Conservation (phyloP, 1,140 invertebrate genomes). For the Ceratitis capitata region DNA sequence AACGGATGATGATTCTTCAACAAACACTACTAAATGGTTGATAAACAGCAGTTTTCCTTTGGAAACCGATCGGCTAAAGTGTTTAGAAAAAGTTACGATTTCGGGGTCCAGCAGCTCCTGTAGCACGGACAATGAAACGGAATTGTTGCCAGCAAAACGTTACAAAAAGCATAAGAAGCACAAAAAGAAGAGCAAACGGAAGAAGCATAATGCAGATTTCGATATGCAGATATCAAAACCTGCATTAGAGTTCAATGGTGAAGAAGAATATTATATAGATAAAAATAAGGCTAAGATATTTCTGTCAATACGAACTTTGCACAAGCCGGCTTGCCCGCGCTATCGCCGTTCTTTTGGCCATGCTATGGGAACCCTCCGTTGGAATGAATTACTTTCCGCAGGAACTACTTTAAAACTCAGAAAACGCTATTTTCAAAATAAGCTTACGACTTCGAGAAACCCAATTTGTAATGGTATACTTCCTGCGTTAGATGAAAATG, state of each 20-base stretch:
- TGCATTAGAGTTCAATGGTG: constrained; percentile 57
- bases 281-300: constrained; percentile 65
- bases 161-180: constrained; percentile 14
- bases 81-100: not conserved
- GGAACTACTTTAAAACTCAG: not conserved
- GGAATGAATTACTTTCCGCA: not conserved
- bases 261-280: constrained; percentile 69
- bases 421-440: not conserved
- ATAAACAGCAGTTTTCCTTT: not conserved
- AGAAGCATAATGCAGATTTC: not conserved
- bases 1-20: not conserved
- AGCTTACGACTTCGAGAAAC: not conserved
- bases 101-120: not conserved
- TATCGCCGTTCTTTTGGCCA: constrained; percentile 44
- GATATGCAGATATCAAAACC: not conserved
- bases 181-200: not conserved
- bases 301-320: constrained; percentile 66
- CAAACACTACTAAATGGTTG: not conserved
- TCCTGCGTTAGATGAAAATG: constrained; percentile 38
- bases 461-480: not conserved
- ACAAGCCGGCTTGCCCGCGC: constrained; percentile 65
- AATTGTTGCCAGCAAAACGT: not conserved
- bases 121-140: not conserved
- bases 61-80: not conserved
- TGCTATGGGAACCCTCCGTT: not conserved